Evolutionary conservation across 2,797 vertebrate genomes (phyloP), one percentile per base, ranked within the genome.

Genomic region (Sebastes minor): DNA sequence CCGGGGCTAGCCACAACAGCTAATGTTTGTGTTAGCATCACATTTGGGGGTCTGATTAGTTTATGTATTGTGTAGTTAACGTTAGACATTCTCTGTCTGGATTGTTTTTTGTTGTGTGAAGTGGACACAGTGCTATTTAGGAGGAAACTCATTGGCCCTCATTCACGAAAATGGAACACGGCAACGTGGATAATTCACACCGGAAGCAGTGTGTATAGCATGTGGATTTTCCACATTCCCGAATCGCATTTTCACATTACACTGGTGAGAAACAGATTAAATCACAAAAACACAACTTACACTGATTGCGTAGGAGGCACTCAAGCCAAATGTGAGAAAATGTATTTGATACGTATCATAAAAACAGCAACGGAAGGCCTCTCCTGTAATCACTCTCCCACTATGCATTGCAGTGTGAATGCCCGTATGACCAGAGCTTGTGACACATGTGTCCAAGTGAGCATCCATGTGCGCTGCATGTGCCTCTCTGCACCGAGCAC

Each of bases 241-340:
- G 0, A 0, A 16, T 0, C 3, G 14, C 16, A 18, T 46, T 46
- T 46, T 46, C 0, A 0, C 14, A 46, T 46, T 0, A 0, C 42
- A 18, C 16, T 46, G 42, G 42, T 46, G 42, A 46, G 42, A 46
- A 46, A 42, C 23, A 23, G 23, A 23, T 0, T 0, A 32, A 32
- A 0, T 46, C 8, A 60, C 2, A 28, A 46, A 28, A 60, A 2
- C 53, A 4, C 30, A 57, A 11, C 1, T 55, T 28, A 20, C 20
- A 32, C 62, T 42, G 25, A 8, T 20, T 11, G 16, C 25, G 1
- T 20, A 25, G 4, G 53, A 33, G 66, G 33, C n/a, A 35, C 61
- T 0, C 14, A 71, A 32, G 20, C 18, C 9, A 20, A 28, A 71
- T 59, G 9, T 59, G 7, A 38, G 6, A 59, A 23, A 20, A 57